Evolutionary conservation across 2,888 invertebrate species (phyloP).

Genomic region (Ochropacha duplaris): DNA sequence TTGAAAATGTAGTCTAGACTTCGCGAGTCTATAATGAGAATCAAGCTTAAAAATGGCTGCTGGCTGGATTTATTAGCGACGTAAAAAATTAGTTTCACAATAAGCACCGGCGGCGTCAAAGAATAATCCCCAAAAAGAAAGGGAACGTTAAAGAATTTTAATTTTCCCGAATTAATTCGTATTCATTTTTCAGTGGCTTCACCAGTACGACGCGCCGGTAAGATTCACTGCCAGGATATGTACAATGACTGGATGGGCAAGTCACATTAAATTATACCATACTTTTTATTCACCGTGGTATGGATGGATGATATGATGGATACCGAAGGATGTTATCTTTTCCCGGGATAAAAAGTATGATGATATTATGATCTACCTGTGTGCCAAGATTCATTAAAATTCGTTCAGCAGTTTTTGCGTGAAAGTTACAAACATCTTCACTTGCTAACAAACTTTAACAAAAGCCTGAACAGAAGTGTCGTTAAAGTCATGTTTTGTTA

Average conservation of each 20-base stretch:
- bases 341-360: too few relatives aligned
- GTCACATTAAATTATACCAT: neutral
- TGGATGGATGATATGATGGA: too few relatives aligned
- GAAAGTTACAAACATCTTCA: too few relatives aligned
- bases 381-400: too few relatives aligned
- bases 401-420: too few relatives aligned
- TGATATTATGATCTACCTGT: too few relatives aligned
- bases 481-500: too few relatives aligned
- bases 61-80: conserved; percentile 12
- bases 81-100: neutral
- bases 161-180: conserved; percentile 57
- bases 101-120: neutral
- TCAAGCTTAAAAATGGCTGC: conserved; percentile 5
- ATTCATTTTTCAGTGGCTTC: conserved; percentile 50
- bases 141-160: conserved; percentile 37
- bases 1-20: neutral
- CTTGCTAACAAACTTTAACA: too few relatives aligned
- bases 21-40: neutral
- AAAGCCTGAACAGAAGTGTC: too few relatives aligned
- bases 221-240: conserved; percentile 2
- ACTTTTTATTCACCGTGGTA: too few relatives aligned
- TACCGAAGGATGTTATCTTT: too few relatives aligned
- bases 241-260: conserved; percentile 9
- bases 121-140: neutral
- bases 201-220: conserved; percentile 18